Conservation (phyloP, 2,113 vertebrate species). For the Apaloderma vittatum region DNA sequence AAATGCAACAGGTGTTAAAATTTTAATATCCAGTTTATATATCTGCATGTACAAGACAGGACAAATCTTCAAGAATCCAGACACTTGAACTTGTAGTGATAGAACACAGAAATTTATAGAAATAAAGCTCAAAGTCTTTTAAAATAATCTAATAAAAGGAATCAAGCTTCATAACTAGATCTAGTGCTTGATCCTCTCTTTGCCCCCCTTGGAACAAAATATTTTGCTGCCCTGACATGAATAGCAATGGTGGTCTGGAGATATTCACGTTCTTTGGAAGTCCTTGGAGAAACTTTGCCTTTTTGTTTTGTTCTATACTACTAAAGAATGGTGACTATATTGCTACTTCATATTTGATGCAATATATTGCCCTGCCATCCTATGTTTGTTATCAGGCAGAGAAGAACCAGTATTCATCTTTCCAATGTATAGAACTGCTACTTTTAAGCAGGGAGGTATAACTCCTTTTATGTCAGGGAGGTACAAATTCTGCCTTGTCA, state of each 20-base stretch:
- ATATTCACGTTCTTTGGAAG: background rate
- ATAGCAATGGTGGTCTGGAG: background rate
- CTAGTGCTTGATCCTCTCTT: background rate
- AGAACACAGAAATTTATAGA: background rate
- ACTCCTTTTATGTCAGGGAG: background rate
- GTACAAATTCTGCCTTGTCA: background rate
- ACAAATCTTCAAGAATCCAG: background rate
- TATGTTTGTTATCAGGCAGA: background rate
- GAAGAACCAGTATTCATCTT: background rate
- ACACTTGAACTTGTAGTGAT: background rate
- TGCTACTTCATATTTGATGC: background rate
- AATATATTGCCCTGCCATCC: background rate
- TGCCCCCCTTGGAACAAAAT: background rate
- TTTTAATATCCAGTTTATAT: background rate
- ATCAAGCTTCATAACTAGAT: background rate
- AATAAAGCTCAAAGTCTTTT: background rate
- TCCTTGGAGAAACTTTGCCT: background rate
- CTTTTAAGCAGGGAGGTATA: background rate
- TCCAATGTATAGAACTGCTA: background rate
- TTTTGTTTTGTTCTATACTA: background rate
- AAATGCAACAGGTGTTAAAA: conserved; percentile 15
- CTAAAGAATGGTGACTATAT: background rate
- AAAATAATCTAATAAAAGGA: background rate
- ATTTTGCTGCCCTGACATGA: background rate
- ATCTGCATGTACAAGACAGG: background rate